Base-by-base conservation (phyloP, 2,797 vertebrate genomes). In the Nannoperca obscura region DNA sequence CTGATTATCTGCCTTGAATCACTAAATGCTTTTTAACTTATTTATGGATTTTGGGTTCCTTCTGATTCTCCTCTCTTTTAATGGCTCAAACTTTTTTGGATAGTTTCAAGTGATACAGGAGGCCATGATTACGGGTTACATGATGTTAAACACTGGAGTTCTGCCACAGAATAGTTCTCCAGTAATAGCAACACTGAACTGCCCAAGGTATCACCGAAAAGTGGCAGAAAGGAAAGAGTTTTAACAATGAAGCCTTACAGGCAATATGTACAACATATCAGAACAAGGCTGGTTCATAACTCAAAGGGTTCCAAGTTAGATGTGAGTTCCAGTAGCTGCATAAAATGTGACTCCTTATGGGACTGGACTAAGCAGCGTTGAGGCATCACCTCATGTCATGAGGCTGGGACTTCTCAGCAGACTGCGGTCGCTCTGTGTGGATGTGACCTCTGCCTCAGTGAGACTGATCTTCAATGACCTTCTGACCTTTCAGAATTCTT, bases 401-500 rank as follows among this genome's bases (percentile, higher is more conserved):
- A 57, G 46, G 44, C 36, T 15, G 12, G 49, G 52, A 30, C 46
- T 54, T 76, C 40, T 42, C 19, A 64, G 47, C 42, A 55, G 50
- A 71, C 59, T 27, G 24, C 24, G 24, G 66, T 70, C 53, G n/a
- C 44, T 36, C 55, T 70, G 44, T 27, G 24, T 27, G 24, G 24
- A 27, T 27, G 24, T 27, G 24, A 27, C 24, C 24, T 27, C 24
- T 27, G 24, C 24, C 24, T 27, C 24, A 27, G 24, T 2, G 24
- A 27, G 24, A 76, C 58, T 50, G 80, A 82, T 73, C 68, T 19
- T 60, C 13, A 1, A 30, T 87, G 80, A 74, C 86, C 60, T 69
- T 74, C 62, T 87, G 80, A 89, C 85, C 86, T 76, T 67, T 71
- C 14, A 58, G 81, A 78, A 87, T 89, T 90, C 88, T 85, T 62